phyloP scores from a whole-genome alignment of 1,140 invertebrate species.

The Olivierus martensii region DNA sequence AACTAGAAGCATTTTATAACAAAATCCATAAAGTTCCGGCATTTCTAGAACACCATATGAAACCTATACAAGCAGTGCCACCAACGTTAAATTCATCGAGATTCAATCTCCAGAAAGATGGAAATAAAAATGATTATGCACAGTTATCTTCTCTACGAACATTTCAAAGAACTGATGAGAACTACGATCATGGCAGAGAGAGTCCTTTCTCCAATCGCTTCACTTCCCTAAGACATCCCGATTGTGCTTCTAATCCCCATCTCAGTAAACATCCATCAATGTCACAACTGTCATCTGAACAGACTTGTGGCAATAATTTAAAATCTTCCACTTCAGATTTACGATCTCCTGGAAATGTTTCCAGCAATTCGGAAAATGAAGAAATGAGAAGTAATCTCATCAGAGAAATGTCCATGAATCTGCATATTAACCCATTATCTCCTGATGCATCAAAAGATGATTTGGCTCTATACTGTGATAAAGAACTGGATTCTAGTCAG shows the following conservation, averaged over 20 bases:
- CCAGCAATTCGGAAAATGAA: neutral
- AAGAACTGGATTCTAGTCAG: no score
- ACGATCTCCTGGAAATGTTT: neutral
- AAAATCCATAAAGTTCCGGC: constrained; percentile 15
- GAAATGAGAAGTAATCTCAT: no score
- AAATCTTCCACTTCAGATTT: no score
- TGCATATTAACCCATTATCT: no score
- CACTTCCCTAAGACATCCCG: neutral
- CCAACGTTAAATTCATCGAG: neutral
- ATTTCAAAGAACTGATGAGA: neutral
- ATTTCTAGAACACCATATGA: constrained; percentile 15
- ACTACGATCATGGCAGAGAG: neutral
- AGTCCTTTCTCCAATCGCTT: neutral
- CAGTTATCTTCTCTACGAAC: neutral
- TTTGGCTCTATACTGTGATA: no score
- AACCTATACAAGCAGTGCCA: constrained; percentile 14
- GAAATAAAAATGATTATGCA: neutral
- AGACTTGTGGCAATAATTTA: neutral
- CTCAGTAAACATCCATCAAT: neutral
- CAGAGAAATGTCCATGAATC: no score
- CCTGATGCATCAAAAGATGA: no score
- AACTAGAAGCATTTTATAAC: constrained; percentile 16
- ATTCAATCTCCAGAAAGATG: no score
- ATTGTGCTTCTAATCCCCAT: neutral
- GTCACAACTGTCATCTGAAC: neutral